Percentiles rank a stretch among this genome's conserved stretches.
Evolutionary conservation across 92 coral and sea anemone genomes (phyloP).

Genomic region (Siderastrea radians): DNA sequence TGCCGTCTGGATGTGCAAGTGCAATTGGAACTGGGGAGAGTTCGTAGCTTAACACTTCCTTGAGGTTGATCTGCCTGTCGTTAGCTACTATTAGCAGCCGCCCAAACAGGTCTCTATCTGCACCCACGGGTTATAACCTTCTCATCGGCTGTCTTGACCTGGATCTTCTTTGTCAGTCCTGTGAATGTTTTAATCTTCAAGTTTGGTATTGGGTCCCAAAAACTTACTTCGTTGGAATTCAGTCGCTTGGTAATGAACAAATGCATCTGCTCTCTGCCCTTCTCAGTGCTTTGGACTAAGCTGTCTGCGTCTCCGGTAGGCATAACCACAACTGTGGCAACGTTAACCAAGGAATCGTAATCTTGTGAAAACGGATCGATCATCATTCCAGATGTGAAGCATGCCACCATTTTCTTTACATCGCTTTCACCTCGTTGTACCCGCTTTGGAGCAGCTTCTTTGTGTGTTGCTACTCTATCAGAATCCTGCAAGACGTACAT

Average conservation of each 20-base stretch:
- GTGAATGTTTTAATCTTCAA: conserved; percentile 30
- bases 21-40: conserved; percentile 52
- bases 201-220: conserved; percentile 38
- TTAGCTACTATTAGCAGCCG: conserved; percentile 41
- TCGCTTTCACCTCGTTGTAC: conserved; percentile 25
- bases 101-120: conserved; percentile 36
- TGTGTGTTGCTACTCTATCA: conserved; percentile 16
- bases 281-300: conserved; percentile 5
- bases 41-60: conserved; percentile 41
- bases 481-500: conserved; percentile 40
- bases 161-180: conserved; percentile 3
- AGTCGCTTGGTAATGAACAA: conserved; percentile 15
- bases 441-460: conserved; percentile 23
- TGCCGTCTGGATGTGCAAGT: conserved; percentile 51
- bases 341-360: neutral
- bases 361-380: conserved; percentile 27
- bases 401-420: conserved; percentile 11
- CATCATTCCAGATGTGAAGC: conserved; percentile 37
- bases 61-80: conserved; percentile 26
- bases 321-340: conserved; percentile 31
- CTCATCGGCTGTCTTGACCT: conserved; percentile 22
- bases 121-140: neutral
- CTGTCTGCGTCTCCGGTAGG: conserved; percentile 24
- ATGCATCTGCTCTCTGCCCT: conserved; percentile 27
- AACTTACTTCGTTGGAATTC: conserved; percentile 11